Base-by-base conservation (phyloP, 2,797 vertebrate species). In the Hippoglossus hippoglossus region DNA sequence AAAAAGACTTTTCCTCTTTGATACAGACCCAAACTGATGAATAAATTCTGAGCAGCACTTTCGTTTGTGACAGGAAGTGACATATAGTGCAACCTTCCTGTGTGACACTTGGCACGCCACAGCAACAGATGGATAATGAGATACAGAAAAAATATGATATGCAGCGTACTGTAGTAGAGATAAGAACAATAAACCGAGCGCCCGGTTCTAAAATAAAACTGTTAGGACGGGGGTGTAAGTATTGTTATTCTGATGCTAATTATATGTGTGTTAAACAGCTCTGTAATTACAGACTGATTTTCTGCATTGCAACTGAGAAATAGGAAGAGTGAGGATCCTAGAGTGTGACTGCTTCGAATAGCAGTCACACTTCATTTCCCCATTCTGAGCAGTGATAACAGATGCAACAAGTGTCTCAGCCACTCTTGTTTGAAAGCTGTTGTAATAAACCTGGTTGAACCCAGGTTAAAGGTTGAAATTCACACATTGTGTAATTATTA, bases 41-140 rank as follows among this genome's bases (percentile, higher is more conserved):
- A 34, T 59, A 19, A 52, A 56, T 3, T 41, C 10, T 39, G 16
- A 59, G 54, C 41, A 31, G 49, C 51, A n/a, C 24, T 79, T 80
- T 83, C 21, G 13, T 77, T 75, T 76, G 61, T 79, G 52, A 88
- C 81, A 92, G 91, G 91, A 92, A 88, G 61, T 93, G 83, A 89
- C 83, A 86, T 84, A 49, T 66, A 66, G 84, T 80, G 86, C 84
- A 75, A 88, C 66, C 79, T 87, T 91, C 85, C 85, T 89, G 84
- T 81, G 75, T 76, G 71, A 74, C 76, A 76, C 77, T 72, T 57
- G 67, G 62, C 73, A 67, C 55, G 62, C 65, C 66, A 56, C 75
- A 81, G 11, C 26, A 46, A 57, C 84, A 88, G 21, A 87, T 79
- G 79, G 74, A 62, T 65, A 25, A 46, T 77, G 44, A 67, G 61